Percentiles rank a stretch among this genome's conserved stretches.
Conservation (phyloP, 2,797 vertebrate genomes). For the Syngnathus acus region DNA sequence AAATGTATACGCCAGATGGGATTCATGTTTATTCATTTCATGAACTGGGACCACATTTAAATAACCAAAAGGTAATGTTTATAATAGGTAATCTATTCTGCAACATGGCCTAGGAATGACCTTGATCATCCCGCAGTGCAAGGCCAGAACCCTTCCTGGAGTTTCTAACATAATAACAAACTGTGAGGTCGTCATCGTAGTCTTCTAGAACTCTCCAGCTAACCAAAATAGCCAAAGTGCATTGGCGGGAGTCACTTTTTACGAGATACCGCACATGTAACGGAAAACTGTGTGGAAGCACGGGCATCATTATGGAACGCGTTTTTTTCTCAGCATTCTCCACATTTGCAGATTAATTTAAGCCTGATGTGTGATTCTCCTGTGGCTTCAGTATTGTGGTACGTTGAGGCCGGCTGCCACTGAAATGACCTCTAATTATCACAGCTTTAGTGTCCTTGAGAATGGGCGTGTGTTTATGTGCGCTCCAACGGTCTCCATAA, state of each 20-base stretch:
- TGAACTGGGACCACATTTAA: slow-evolving; percentile 19
- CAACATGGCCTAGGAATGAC: slow-evolving; percentile 8
- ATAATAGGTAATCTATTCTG: slow-evolving; percentile 10
- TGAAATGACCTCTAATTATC: slow-evolving; percentile 54
- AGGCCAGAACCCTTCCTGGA: slow-evolving; percentile 7
- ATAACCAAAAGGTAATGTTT: slow-evolving; percentile 5
- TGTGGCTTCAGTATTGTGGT: slow-evolving; percentile 11
- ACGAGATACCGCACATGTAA: background rate
- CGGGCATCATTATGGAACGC: background rate
- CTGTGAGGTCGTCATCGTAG: background rate
- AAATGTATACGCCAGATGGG: slow-evolving; percentile 37
- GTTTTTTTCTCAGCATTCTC: slow-evolving; percentile 24
- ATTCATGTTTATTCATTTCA: slow-evolving; percentile 29
- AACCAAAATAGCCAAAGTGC: slow-evolving; percentile 1
- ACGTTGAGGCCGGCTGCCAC: slow-evolving; percentile 46
- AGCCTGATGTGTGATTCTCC: slow-evolving; percentile 20
- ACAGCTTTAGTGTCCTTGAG: slow-evolving; percentile 49
- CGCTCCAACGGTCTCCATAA: slow-evolving; percentile 41
- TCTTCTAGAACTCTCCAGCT: background rate
- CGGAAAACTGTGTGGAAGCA: background rate
- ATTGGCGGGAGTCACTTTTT: background rate
- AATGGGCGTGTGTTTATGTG: slow-evolving; percentile 43
- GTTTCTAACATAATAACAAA: slow-evolving; percentile 16
- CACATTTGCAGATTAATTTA: slow-evolving; percentile 15
- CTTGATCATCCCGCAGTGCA: slow-evolving; percentile 18